A percentile compares a stretch with the other conserved stretches of the same genome.
Evolutionary conservation across 2,113 vertebrate species (phyloP).

Genomic region (Serilophus lunatus): DNA sequence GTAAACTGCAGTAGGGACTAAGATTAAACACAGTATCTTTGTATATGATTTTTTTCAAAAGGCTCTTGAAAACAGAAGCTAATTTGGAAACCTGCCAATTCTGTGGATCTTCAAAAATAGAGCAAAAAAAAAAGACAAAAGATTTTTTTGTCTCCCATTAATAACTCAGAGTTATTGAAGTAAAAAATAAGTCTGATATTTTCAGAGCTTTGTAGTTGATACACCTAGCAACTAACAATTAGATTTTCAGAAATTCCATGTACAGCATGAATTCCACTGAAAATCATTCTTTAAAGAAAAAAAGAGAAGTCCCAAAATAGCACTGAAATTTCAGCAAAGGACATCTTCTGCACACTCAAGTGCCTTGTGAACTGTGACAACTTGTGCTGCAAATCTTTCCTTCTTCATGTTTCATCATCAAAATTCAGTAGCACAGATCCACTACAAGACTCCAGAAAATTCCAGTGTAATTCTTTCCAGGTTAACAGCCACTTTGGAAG

Average conservation of each 20-base stretch:
- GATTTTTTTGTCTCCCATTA: neutral
- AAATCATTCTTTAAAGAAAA: neutral
- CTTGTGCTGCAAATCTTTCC: neutral
- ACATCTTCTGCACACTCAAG: neutral
- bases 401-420: neutral
- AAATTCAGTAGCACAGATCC: neutral
- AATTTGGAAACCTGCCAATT: neutral
- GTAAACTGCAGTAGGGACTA: neutral
- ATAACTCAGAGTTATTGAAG: neutral
- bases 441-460: neutral
- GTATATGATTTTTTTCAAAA: neutral
- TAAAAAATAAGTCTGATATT: neutral
- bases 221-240: neutral
- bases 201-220: neutral
- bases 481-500: neutral
- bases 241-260: neutral
- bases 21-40: neutral
- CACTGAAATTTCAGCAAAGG: neutral
- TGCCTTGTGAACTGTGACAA: neutral
- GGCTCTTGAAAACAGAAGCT: neutral
- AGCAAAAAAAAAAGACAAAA: neutral
- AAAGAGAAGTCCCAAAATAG: neutral
- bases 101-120: neutral
- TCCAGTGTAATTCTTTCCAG: neutral
- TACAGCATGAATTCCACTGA: neutral